Evolutionary conservation across 2,888 invertebrate species (phyloP), one percentile per base, ranked within the genome.

Genomic region (Choreutis nemorana): DNA sequence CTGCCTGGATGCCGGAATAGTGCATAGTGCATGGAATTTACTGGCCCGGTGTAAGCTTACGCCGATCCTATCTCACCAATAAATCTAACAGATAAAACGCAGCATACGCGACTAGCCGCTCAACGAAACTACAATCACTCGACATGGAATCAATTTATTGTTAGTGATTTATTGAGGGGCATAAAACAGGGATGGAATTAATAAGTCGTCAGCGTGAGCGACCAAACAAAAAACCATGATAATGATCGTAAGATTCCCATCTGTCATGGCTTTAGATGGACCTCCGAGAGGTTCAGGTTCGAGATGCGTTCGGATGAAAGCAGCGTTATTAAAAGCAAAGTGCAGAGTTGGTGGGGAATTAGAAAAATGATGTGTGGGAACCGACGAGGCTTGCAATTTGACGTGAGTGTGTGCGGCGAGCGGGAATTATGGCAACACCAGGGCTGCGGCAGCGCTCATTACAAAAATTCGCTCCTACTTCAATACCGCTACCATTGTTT

Each of bases 321-420:
- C 45, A 51, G 49, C 43, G 49, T 55, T 58, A 64, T 65, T 60
- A 58, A 55, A 26, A 59, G 54, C 45, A 42, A 48, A 55, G 54
- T 55, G 55, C 53, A 57, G 46, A 50, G 55, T 56, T 54, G 47
- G 47, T 50, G 54, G 56, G 50, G 56, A 62, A 63, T 70, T 66
- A 70, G 66, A 68, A 70, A 66, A 66, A 65, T 63, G 58, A 64
- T 64, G 66, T 72, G 77, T 73, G 73, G 73, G 73, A 75, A 73
- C 63, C 49, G 48, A 51, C 39, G 40, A 41, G 49, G 48, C 46
- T 45, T 52, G 68, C 61, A 71, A 72, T 73, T 75, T 70, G 61
- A 51, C 54, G 58, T 48, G 54, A 57, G 61, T 62, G 62, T 63
- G 60, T 57, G 50, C 52, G 48, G 8, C 26, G 26, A 15, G n/a